Evolutionary conservation across 2,888 invertebrate genomes (phyloP).

Genomic region (Microplitis deprimator): DNA sequence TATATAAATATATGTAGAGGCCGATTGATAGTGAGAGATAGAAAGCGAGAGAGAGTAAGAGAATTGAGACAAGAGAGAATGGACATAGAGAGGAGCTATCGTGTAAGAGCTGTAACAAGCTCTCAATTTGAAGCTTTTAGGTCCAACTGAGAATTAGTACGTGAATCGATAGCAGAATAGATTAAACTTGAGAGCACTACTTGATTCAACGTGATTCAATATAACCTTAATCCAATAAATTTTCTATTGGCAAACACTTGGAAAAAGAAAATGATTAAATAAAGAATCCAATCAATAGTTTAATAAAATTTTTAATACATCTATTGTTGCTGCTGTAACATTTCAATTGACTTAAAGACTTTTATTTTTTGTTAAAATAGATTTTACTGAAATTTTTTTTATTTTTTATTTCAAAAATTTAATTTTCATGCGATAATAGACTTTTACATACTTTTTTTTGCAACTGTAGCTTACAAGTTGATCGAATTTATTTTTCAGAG

Average conservation of each 20-base stretch:
- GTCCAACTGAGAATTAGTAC: constrained; percentile 26
- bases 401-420: background rate
- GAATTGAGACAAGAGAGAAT: constrained; percentile 1
- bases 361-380: background rate
- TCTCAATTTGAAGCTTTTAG: constrained; percentile 14
- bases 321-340: background rate
- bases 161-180: constrained; percentile 10
- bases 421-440: background rate
- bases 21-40: background rate
- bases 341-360: background rate
- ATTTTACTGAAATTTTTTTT: background rate
- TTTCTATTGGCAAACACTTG: background rate
- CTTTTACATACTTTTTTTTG: background rate
- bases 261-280: background rate
- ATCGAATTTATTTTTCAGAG: background rate
- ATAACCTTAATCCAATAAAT: constrained; percentile 1
- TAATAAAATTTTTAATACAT: background rate
- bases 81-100: background rate
- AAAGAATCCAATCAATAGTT: background rate
- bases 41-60: constrained; percentile 22
- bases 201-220: constrained; percentile 16
- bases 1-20: background rate
- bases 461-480: background rate
- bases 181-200: constrained; percentile 18
- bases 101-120: constrained; percentile 3